Conservation (phyloP, 2,113 vertebrate species). For the Etia nguti region DNA sequence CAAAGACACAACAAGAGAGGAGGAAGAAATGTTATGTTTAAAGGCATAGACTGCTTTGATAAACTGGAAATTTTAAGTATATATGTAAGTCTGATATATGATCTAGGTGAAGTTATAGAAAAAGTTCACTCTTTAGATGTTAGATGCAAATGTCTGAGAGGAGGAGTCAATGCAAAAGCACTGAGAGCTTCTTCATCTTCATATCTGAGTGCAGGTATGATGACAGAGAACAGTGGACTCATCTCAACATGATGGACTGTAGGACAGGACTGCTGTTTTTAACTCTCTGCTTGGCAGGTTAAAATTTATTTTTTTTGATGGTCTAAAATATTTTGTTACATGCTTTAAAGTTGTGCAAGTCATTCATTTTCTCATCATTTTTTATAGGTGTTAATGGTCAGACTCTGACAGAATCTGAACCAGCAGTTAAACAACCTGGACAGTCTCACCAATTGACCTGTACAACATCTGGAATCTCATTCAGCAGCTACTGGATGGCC, state of each 20-base stretch:
- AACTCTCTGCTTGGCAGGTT: too few relatives aligned
- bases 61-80: too few relatives aligned
- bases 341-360: rapidly evolving
- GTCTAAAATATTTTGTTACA: rapidly evolving
- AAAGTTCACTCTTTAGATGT: rapidly evolving
- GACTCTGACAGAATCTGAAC: too few relatives aligned
- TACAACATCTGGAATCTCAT: background rate
- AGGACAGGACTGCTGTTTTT: rapidly evolving
- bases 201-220: rapidly evolving
- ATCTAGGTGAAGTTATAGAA: too few relatives aligned
- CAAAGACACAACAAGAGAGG: too few relatives aligned
- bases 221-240: background rate
- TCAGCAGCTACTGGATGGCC: rapidly evolving
- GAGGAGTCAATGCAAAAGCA: background rate
- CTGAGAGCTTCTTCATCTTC: background rate
- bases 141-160: background rate
- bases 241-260: background rate
- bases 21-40: too few relatives aligned
- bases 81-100: too few relatives aligned
- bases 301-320: background rate
- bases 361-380: too few relatives aligned
- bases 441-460: background rate
- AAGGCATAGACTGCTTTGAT: too few relatives aligned
- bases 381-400: too few relatives aligned
- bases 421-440: background rate